Evolutionary conservation across 1,140 invertebrate species (phyloP), one percentile per base, ranked within the genome.

Genomic region (Caenorhabditis briggsae): DNA sequence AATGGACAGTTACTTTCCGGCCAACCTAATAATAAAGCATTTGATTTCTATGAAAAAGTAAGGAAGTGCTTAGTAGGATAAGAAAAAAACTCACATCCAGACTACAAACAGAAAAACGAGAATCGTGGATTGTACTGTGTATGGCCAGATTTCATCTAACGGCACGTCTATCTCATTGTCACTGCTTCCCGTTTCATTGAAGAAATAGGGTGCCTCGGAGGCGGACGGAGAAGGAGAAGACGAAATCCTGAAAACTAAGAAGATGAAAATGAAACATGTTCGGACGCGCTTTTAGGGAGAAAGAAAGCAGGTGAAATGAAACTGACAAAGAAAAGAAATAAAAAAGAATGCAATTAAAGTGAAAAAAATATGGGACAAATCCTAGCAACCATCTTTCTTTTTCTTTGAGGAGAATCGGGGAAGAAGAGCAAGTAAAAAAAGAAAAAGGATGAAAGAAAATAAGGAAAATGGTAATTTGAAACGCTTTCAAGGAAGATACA

Each of bases 71-170:
- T 18, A n/a, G 7, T 5, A 16, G 48, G 65, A 14, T 46, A 46
- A 46, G 43, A 20, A 74, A 74, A 46, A 11, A 50, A 78, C 70
- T 78, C 18, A 78, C 70, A 78, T 78, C 70, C 70, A 78, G 9
- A 78, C 46, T n/a, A 78, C 50, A n/a, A 78, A 78, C 23, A 78
- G 70, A n/a, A 78, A 5, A 3, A 78, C 3, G 23, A 78, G 70
- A 50, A 78, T 78, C 5, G 70, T 78, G 8, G 70, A 78, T 78
- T 78, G 70, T 78, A 78, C 1, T 5, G 70, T 78, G 20, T 78
- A 78, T 6, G 70, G 70, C 70, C 70, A 78, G 18, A 78, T 78
- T 33, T 78, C 70, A 53, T 78, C 23, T 53, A 50, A 78, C 50
- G 48, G 46, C 46, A 53, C 50, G 16, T 12, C 70, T 78, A 53